Evolutionary conservation across 1,140 invertebrate species (phyloP), one percentile per base, ranked within the genome.

Genomic region (Pinna nobilis): DNA sequence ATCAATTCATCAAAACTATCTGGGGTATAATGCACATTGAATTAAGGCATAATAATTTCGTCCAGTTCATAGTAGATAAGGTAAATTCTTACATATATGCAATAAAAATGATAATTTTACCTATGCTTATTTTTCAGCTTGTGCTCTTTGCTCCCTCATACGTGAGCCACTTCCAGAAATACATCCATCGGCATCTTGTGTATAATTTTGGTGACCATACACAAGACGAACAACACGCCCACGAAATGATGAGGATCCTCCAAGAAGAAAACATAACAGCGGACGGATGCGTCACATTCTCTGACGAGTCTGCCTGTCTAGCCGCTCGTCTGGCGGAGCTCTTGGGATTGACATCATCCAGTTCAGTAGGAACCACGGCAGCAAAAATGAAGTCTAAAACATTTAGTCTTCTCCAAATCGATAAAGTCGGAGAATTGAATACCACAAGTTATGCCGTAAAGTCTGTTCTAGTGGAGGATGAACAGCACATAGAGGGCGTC

Each of bases 381-480:
- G 68, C 68, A 5, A 49, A 53, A 59, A 63, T n/a, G 18, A 70
- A 70, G 7, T n/a, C n/a, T n/a, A n/a, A n/a, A n/a, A n/a, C 61
- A 44, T 18, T 59, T 57, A 15, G 11, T 15, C 0, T 30, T 61
- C 9, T 28, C 51, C 15, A 35, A 20, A 23, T 23, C 37, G 28
- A 37, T 20, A 50, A 41, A 13, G 1, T 35, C n/a, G 1, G 28
- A 30, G 9, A 39, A 25, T 32, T 23, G 0, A 33, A 71, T 30
- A 53, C 49, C 33, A 47, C 69, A 0, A 18, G 33, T 23, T 78
- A 74, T 49, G 25, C 60, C 9, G 61, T 6, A n/a, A 63, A 44
- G 9, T 23, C 9, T 18, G n/a, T 15, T 13, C 25, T 6, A 7
- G 59, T 77, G 1, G 32, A 32, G 6, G 20, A 25, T 28, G 49